Conservation (phyloP, 1,140 invertebrate genomes). For the Apis cerana region DNA sequence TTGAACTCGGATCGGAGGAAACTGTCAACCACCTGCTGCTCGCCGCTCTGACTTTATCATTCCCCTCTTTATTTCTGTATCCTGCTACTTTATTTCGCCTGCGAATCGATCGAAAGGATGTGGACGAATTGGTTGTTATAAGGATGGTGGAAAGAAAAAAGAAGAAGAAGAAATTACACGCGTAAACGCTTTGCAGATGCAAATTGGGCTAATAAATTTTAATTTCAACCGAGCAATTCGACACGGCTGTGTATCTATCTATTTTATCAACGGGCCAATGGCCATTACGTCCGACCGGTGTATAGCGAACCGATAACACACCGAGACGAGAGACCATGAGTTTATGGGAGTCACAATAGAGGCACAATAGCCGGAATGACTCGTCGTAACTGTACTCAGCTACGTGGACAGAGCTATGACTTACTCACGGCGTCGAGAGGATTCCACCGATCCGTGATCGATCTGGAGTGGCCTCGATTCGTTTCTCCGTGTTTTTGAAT, state of each 20-base stretch:
- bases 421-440: conserved; percentile 40
- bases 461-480: not conserved
- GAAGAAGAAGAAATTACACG: too few relatives aligned
- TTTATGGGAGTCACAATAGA: conserved; percentile 32
- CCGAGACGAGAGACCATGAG: conserved; percentile 17
- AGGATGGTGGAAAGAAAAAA: too few relatives aligned
- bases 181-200: not conserved
- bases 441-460: conserved; percentile 49
- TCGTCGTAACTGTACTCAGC: conserved; percentile 58
- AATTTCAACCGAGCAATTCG: conserved; percentile 29
- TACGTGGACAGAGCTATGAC: conserved; percentile 12
- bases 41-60: conserved; percentile 79
- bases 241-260: conserved; percentile 57
- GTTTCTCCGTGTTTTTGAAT: too few relatives aligned
- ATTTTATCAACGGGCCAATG: conserved; percentile 64
- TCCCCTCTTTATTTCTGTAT: conserved; percentile 1
- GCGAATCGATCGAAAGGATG: not conserved
- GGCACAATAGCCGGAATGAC: conserved; percentile 60
- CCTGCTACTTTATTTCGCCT: not conserved
- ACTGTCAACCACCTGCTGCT: conserved; percentile 76
- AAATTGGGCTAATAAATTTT: not conserved
- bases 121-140: too few relatives aligned
- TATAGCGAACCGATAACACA: conserved; percentile 37
- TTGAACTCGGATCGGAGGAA: conserved; percentile 60
- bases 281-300: conserved; percentile 42